These are phyloP conservation scores for Papilio xuthus DNA, from an alignment of 1,140 invertebrate species.

Conservation along the genomic window DNA sequence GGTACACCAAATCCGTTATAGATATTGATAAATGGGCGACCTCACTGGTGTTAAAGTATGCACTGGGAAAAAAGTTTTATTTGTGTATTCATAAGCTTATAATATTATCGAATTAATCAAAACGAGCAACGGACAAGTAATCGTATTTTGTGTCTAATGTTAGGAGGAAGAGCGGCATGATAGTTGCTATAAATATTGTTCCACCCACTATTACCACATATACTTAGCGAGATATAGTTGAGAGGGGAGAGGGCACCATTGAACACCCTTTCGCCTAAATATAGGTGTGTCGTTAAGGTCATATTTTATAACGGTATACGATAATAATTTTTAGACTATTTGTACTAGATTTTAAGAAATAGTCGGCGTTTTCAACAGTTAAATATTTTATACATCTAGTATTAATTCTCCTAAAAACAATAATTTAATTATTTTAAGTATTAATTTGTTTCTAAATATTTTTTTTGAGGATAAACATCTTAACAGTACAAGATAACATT, in stretches of 20 bases:
- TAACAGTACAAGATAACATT: too few species aligned
- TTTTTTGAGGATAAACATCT: too few species aligned
- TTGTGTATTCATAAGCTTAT: neutral
- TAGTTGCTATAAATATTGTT: constrained; percentile 22
- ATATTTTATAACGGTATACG: constrained; percentile 12
- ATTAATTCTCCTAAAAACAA: too few species aligned
- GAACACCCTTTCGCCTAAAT: constrained; percentile 15
- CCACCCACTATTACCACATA: constrained; percentile 12
- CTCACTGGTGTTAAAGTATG: constrained; percentile 12
- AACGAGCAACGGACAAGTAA: neutral
- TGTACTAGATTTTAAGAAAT: neutral
- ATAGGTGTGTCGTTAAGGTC: constrained; percentile 14
- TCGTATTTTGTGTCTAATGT: neutral
- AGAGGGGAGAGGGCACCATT: constrained; percentile 15
- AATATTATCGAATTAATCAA: neutral
- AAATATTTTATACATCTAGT: neutral
- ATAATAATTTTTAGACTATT: constrained; percentile 13
- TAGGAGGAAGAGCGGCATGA: neutral
- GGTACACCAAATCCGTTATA: constrained; percentile 17
- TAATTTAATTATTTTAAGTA: too few species aligned
- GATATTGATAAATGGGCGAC: constrained; percentile 35
- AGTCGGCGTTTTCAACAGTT: neutral
- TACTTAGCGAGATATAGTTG: constrained; percentile 7
- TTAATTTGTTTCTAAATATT: too few species aligned
- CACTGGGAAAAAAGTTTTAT: constrained; percentile 4